Evolutionary conservation across 2,888 invertebrate species (phyloP).

Genomic region (Salticus scenicus): DNA sequence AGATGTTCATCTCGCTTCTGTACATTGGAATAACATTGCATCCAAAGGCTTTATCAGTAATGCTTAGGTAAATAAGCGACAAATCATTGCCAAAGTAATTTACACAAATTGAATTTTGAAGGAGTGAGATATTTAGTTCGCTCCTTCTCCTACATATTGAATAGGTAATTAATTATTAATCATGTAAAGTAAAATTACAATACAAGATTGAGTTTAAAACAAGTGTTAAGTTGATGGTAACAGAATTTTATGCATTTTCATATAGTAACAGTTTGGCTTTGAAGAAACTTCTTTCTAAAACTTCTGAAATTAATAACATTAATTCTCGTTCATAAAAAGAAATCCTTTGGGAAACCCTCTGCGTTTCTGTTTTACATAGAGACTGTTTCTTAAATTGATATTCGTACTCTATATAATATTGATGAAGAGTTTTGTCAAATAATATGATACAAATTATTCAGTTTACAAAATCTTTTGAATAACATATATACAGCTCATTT

Average conservation of each 20-base stretch:
- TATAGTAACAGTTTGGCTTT: background rate
- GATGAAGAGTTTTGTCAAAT: too few species aligned
- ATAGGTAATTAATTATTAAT: background rate
- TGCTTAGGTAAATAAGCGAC: slow-evolving; percentile 51
- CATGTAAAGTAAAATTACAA: background rate
- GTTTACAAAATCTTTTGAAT: too few species aligned
- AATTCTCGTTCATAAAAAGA: background rate
- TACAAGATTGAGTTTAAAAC: background rate
- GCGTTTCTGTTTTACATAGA: too few species aligned
- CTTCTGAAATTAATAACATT: background rate
- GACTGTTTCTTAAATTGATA: too few species aligned
- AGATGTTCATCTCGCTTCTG: slow-evolving; percentile 54
- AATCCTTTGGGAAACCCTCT: too few species aligned
- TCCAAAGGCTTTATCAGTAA: slow-evolving; percentile 60
- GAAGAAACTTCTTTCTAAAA: background rate
- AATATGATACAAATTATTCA: too few species aligned
- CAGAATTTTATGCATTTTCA: background rate
- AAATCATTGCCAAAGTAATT: slow-evolving; percentile 42
- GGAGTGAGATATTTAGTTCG: background rate
- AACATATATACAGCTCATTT: too few species aligned
- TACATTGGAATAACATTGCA: slow-evolving; percentile 65
- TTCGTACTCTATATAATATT: too few species aligned
- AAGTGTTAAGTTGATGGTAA: background rate
- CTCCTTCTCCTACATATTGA: background rate
- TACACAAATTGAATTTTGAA: slow-evolving; percentile 26